These are phyloP conservation scores for Endotricha flammealis DNA, from an alignment of 2,888 invertebrate genomes.

Conservation along the genomic window DNA sequence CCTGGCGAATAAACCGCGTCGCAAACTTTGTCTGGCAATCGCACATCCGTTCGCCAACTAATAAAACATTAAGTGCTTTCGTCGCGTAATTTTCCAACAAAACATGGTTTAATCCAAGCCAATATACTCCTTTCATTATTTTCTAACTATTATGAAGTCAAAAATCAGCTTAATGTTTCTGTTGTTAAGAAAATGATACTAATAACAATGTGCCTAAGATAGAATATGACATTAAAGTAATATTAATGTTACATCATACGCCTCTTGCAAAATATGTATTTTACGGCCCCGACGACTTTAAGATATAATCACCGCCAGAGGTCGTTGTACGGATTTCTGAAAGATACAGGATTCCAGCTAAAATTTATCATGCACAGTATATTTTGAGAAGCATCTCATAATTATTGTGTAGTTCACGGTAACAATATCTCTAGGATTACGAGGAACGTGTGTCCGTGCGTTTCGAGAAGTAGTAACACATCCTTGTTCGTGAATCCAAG, in stretches of 20 bases:
- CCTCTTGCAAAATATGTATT: conserved; percentile 38
- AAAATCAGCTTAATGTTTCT: no score
- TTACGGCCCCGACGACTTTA: conserved; percentile 36
- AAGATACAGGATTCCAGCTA: conserved; percentile 27
- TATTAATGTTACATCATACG: conserved; percentile 32
- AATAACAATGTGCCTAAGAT: no score
- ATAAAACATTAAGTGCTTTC: conserved; percentile 14
- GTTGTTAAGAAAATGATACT: no score
- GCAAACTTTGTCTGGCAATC: conserved; percentile 17
- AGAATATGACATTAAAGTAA: conserved; percentile 15
- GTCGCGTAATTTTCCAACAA: conserved; percentile 7
- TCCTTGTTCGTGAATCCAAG: conserved; percentile 4
- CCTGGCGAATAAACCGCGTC: conserved; percentile 12
- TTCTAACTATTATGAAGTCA: no score
- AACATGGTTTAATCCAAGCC: no score
- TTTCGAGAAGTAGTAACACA: conserved; percentile 4
- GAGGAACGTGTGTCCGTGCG: conserved; percentile 4
- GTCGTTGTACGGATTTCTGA: conserved; percentile 37
- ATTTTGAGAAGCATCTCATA: conserved; percentile 27
- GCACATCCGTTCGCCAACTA: conserved; percentile 22
- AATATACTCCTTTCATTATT: no score
- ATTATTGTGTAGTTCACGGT: conserved; percentile 19
- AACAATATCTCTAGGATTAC: conserved; percentile 12
- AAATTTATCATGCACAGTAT: conserved; percentile 26
- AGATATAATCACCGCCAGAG: conserved; percentile 44